Evolutionary conservation across 1,140 invertebrate genomes (phyloP), one percentile per base, ranked within the genome.

Genomic region (Rhopalosiphum padi): DNA sequence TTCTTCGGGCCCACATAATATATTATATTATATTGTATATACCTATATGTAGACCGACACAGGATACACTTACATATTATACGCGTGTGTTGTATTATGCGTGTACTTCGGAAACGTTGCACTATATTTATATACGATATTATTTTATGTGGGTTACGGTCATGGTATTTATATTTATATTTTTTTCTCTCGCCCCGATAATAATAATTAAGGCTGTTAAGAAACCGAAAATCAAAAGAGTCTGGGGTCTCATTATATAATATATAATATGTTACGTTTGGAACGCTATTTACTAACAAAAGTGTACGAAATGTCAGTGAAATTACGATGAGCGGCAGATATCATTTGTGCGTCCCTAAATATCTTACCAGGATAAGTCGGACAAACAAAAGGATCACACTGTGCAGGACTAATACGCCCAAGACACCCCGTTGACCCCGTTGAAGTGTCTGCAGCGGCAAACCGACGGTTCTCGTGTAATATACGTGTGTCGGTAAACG

Each of bases 341-440:
- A 91, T 91, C 43, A 82, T 91, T 91, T 91, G 90, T 82, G 68
- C 60, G n/a, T 91, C 30, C 30, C 90, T 82, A 91, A 48, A 91
- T 46, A 82, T 91, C 48, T 91, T 77, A 91, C 90, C 90, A 43
- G 55, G 37, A 48, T 55, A 35, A 90, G 60, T 55, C 48, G 2
- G 53, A 30, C 21, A 30, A 77, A 91, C 60, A 91, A 91, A 82
- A 48, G 90, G 90, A 91, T 91, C 90, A 91, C 60, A 91, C 90
- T 77, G 90, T 46, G 90, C 90, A 91, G 43, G 90, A 91, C 90
- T 91, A 91, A 91, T 91, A 25, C 37, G 41, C 35, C 9, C 68
- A 18, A 41, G 53, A n/a, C 55, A 60, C 55, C 90, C 90, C 90
- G 90, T 91, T 91, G 90, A 91, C 90, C 89, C 60, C 77, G 55